Percentiles rank a stretch among this genome's conserved stretches.
Conservation (phyloP, 2,888 invertebrate genomes). For the Sepiola atlantica region DNA sequence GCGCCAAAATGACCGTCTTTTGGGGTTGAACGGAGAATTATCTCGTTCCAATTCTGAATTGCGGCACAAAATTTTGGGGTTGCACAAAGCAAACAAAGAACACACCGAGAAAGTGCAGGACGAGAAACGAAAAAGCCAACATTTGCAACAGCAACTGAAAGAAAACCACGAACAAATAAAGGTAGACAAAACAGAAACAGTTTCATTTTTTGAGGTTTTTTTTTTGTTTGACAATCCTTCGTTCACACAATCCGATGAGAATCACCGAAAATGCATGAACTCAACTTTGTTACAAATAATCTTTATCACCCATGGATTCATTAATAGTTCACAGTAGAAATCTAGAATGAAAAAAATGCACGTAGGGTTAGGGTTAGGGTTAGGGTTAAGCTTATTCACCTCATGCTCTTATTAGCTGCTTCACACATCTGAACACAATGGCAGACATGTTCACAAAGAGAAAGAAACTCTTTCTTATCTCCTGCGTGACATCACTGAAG, state of each 20-base stretch:
- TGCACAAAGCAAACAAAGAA: constrained; percentile 55
- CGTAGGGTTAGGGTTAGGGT: too few species aligned
- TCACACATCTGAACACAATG: too few species aligned
- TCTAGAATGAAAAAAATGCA: too few species aligned
- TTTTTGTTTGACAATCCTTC: too few species aligned
- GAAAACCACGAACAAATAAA: not conserved
- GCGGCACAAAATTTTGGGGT: constrained; percentile 65
- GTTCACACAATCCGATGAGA: too few species aligned
- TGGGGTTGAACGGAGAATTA: constrained; percentile 68
- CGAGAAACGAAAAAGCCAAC: not conserved
- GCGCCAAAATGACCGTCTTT: constrained; percentile 67
- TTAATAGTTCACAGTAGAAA: not conserved
- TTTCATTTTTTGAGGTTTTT: not conserved
- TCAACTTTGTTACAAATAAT: too few species aligned
- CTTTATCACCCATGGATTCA: not conserved
- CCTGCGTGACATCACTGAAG: too few species aligned
- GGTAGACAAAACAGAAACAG: not conserved
- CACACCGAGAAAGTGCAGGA: not conserved
- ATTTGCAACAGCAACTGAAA: not conserved
- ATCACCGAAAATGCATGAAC: too few species aligned
- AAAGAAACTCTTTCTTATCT: too few species aligned
- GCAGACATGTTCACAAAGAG: too few species aligned
- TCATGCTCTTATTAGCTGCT: too few species aligned
- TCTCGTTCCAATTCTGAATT: constrained; percentile 69
- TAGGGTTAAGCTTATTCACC: too few species aligned